A percentile compares a stretch with the other conserved stretches of the same genome.
phyloP scores from a whole-genome alignment of 2,797 vertebrate species.

The Sparidentex hasta region DNA sequence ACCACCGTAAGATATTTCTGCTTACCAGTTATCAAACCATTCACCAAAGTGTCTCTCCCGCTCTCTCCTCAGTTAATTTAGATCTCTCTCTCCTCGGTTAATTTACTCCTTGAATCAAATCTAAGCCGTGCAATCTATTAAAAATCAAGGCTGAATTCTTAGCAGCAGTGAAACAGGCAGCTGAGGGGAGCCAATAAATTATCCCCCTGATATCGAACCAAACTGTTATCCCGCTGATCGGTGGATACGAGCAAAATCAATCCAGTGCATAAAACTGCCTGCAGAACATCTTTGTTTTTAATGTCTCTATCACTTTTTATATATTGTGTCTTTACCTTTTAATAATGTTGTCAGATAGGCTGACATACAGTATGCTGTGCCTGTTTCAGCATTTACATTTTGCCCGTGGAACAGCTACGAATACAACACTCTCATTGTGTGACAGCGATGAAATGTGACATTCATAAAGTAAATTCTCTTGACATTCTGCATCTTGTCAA shows the following conservation, averaged over 20 bases:
- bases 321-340: fast-evolving
- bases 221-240: constrained; percentile 2
- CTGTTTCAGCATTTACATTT: not conserved
- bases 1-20: not conserved
- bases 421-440: not conserved
- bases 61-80: constrained; percentile 2
- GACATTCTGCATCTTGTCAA: constrained; percentile 31
- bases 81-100: constrained; percentile 7
- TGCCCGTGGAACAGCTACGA: not conserved
- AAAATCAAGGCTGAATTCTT: not conserved
- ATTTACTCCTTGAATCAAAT: constrained; percentile 20
- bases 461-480: constrained; percentile 16
- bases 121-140: constrained; percentile 12
- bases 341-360: not conserved
- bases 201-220: not conserved
- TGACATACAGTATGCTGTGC: too few species aligned
- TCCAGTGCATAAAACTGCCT: not conserved
- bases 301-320: not conserved
- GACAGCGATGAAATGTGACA: not conserved
- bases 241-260: constrained; percentile 7
- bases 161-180: not conserved
- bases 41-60: not conserved
- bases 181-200: constrained; percentile 2
- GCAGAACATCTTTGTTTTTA: not conserved
- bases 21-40: not conserved